These are phyloP conservation scores for Micrasema longulum DNA, from an alignment of 1,140 invertebrate genomes.

Conservation along the genomic window DNA sequence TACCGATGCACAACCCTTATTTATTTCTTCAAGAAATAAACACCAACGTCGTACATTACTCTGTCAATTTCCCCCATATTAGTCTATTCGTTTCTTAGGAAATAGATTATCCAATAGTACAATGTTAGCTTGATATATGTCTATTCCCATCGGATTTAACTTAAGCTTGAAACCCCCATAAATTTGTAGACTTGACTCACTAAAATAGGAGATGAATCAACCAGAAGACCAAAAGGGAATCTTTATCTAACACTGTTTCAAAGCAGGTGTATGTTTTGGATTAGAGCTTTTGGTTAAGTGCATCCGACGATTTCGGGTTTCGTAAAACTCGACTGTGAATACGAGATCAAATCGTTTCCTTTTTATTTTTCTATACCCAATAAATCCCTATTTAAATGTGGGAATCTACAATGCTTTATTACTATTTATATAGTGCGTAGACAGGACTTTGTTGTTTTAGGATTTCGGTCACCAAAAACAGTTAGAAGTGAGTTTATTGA, in stretches of 20 bases:
- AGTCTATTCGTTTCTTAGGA: conserved; percentile 43
- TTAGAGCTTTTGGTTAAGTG: too few relatives aligned
- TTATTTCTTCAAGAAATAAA: conserved; percentile 45
- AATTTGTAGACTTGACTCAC: too few relatives aligned
- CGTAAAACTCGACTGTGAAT: too few relatives aligned
- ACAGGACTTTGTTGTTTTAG: conserved; percentile 18
- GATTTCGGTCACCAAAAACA: conserved; percentile 10
- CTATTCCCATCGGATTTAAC: conserved; percentile 24
- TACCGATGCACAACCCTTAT: conserved; percentile 15
- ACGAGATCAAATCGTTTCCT: conserved; percentile 8
- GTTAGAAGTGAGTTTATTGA: background rate
- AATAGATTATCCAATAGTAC: conserved; percentile 47
- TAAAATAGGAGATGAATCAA: too few relatives aligned
- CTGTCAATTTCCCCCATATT: conserved; percentile 46
- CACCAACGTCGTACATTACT: conserved; percentile 43
- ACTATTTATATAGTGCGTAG: background rate
- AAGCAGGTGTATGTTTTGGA: too few relatives aligned
- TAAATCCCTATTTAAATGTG: conserved; percentile 31
- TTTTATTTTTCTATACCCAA: background rate
- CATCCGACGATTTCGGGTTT: too few relatives aligned
- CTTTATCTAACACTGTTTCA: too few relatives aligned
- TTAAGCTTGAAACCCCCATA: background rate
- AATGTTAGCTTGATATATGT: conserved; percentile 34
- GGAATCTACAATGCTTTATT: conserved; percentile 1
- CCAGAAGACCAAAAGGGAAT: too few relatives aligned